These are phyloP conservation scores for Naso thynnoides DNA, from an alignment of 2,797 vertebrate species.

Conservation along the genomic window DNA sequence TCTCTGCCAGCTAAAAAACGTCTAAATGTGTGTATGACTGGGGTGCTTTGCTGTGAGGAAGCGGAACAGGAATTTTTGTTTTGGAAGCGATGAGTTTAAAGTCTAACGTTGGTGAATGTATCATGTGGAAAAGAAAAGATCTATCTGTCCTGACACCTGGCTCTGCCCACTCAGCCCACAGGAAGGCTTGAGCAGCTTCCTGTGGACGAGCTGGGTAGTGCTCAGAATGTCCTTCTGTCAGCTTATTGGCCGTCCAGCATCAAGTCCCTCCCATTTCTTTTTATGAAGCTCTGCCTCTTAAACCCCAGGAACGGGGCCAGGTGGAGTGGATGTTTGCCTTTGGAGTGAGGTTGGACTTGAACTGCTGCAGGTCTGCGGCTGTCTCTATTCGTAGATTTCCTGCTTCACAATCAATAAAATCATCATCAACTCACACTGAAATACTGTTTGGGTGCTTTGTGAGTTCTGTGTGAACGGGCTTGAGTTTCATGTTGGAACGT, in stretches of 20 bases:
- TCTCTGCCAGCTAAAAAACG: slow-evolving; percentile 10
- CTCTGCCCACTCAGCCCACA: slow-evolving; percentile 53
- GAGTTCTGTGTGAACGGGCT: background rate
- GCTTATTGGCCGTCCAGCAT: slow-evolving; percentile 63
- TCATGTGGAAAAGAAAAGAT: slow-evolving; percentile 34
- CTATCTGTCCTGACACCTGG: slow-evolving; percentile 44
- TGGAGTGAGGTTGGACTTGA: slow-evolving; percentile 64
- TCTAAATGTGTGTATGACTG: slow-evolving; percentile 13
- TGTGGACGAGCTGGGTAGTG: slow-evolving; percentile 56
- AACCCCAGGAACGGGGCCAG: slow-evolving; percentile 77
- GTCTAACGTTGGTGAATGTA: slow-evolving; percentile 48
- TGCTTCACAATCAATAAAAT: slow-evolving; percentile 84
- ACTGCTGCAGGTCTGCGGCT: slow-evolving; percentile 59
- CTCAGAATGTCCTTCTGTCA: slow-evolving; percentile 44
- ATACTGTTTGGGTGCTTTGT: slow-evolving; percentile 12
- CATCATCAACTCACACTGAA: slow-evolving; percentile 49
- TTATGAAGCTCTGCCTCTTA: slow-evolving; percentile 82
- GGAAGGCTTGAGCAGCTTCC: slow-evolving; percentile 89
- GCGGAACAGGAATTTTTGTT: background rate
- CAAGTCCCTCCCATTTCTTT: slow-evolving; percentile 59
- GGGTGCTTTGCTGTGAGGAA: slow-evolving; percentile 9
- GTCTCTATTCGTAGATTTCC: slow-evolving; percentile 66
- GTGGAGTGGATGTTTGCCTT: slow-evolving; percentile 78
- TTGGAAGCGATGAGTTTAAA: slow-evolving; percentile 21
- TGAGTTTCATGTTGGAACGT: background rate